Conservation (phyloP, 92 coral and sea anemone genomes). For the Parazoanthus darwini region DNA sequence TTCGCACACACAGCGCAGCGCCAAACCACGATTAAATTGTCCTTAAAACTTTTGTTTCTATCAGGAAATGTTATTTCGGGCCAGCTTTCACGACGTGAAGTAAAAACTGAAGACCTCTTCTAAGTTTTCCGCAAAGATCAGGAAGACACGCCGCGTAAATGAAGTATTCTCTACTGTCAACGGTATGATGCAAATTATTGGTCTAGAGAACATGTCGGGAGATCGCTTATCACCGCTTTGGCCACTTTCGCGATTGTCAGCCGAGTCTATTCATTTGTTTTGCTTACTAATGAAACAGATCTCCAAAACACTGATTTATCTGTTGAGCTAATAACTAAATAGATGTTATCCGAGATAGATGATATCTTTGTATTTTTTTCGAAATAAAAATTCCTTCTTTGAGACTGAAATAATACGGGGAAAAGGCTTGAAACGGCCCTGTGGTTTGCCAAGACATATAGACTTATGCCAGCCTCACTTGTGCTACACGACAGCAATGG, state of each 20-base stretch:
- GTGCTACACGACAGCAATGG: too few relatives aligned
- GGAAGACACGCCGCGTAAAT: background rate
- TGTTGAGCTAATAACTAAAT: background rate
- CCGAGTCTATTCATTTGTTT: background rate
- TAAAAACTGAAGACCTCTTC: background rate
- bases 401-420: too few relatives aligned
- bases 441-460: too few relatives aligned
- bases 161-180: background rate
- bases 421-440: too few relatives aligned
- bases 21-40: background rate
- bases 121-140: background rate
- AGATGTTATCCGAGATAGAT: background rate
- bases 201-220: background rate
- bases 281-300: conserved; percentile 20
- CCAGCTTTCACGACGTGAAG: background rate
- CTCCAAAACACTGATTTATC: background rate
- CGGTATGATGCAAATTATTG: background rate
- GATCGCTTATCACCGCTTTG: background rate
- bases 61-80: background rate
- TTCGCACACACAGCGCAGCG: background rate
- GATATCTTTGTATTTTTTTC: background rate
- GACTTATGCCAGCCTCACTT: too few relatives aligned
- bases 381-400: background rate
- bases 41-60: background rate
- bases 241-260: conserved; percentile 5